Percentiles rank a stretch among this genome's conserved stretches.
Evolutionary conservation across 1,140 invertebrate species (phyloP).

Genomic region (Cotesia glomerata): DNA sequence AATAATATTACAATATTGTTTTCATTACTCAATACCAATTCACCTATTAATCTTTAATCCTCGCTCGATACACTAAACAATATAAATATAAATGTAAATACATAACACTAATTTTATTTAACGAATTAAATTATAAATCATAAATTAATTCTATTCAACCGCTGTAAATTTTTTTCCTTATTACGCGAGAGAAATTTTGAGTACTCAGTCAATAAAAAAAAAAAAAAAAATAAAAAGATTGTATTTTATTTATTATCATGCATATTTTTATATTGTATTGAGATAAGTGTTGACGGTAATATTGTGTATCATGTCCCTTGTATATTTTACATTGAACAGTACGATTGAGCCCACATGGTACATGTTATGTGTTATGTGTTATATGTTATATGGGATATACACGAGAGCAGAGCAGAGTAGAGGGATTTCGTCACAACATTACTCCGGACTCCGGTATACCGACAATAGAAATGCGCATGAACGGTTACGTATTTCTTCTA

Average conservation of each 20-base stretch:
- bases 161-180: no score
- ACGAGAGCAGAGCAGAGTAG: no score
- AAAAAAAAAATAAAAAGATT: neutral
- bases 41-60: neutral
- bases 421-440: slow-evolving; percentile 44
- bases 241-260: neutral
- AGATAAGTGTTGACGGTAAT: neutral
- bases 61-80: no score
- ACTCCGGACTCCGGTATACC: slow-evolving; percentile 17
- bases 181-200: no score
- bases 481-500: slow-evolving; percentile 48
- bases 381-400: slow-evolving; percentile 35
- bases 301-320: slow-evolving; percentile 12
- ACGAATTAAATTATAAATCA: no score
- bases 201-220: neutral
- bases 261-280: neutral
- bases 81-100: no score
- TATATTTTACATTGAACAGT: no score
- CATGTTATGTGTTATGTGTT: neutral
- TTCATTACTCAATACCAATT: neutral
- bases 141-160: no score
- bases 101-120: no score
- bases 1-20: slow-evolving; percentile 4
- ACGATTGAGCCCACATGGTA: slow-evolving; percentile 33
- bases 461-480: slow-evolving; percentile 53